Conservation (phyloP, 2,113 vertebrate genomes). For the Heterocephalus glaber region DNA sequence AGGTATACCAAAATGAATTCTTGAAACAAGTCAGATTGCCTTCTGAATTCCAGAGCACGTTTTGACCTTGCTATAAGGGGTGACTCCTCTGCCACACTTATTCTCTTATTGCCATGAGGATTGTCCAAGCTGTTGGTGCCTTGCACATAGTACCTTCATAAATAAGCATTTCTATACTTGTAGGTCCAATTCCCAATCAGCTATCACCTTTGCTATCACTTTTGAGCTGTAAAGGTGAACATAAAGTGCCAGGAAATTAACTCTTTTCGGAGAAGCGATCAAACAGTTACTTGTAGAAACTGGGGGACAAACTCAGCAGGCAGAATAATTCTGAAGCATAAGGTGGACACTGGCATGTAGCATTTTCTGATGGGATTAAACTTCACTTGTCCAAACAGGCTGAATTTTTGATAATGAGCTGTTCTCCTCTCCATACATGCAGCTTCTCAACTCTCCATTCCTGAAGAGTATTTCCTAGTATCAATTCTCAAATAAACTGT, state of each 20-base stretch:
- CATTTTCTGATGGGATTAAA: background rate
- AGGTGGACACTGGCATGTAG: background rate
- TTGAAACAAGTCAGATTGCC: background rate
- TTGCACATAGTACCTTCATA: background rate
- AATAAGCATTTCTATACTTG: background rate
- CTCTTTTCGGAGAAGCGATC: background rate
- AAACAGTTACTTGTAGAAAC: background rate
- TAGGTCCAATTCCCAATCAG: background rate
- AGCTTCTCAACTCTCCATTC: background rate
- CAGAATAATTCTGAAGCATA: background rate
- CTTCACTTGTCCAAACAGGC: background rate
- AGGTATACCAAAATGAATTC: background rate
- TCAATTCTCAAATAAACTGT: background rate
- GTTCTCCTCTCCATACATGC: background rate
- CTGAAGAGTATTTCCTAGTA: background rate
- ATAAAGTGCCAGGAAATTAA: background rate
- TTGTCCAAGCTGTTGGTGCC: background rate
- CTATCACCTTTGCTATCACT: background rate
- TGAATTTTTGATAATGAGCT: background rate
- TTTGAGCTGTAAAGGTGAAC: background rate
- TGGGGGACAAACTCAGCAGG: background rate
- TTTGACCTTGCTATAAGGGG: background rate
- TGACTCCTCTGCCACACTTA: background rate
- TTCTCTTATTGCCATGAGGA: background rate
- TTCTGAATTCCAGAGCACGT: constrained; percentile 3